phyloP scores from a whole-genome alignment of 2,113 vertebrate genomes.

The Gobiocypris rarus region DNA sequence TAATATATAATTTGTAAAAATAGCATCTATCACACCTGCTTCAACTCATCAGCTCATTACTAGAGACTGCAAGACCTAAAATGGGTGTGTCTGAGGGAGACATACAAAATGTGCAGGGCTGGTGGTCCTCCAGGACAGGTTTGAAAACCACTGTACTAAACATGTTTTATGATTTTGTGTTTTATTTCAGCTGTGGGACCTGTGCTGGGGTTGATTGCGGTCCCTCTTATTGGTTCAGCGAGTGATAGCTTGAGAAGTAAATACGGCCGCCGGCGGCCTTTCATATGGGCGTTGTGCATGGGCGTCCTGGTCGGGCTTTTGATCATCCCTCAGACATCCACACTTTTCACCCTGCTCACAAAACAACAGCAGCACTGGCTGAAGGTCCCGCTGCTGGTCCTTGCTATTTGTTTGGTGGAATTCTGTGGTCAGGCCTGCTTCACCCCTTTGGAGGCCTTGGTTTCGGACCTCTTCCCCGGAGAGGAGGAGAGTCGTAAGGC shows the following conservation, averaged over 20 bases:
- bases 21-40: too few relatives aligned
- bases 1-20: too few relatives aligned
- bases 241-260: conserved; percentile 85
- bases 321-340: conserved; percentile 77
- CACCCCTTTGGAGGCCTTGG: conserved; percentile 83
- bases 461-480: conserved; percentile 85
- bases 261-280: conserved; percentile 84
- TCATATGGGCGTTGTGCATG: conserved; percentile 84
- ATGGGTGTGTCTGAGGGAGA: too few relatives aligned
- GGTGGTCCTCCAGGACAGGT: too few relatives aligned
- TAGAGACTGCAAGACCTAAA: too few relatives aligned
- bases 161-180: neutral
- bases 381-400: conserved; percentile 80
- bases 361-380: conserved; percentile 63
- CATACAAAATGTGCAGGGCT: too few relatives aligned
- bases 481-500: conserved; percentile 81
- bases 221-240: conserved; percentile 81
- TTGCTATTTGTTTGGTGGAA: conserved; percentile 81
- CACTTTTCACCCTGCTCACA: conserved; percentile 73
- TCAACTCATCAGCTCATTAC: too few relatives aligned
- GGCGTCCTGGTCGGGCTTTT: conserved; percentile 85
- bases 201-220: conserved; percentile 81
- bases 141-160: too few relatives aligned
- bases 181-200: conserved; percentile 81
- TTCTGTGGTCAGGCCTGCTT: conserved; percentile 90